Base-by-base conservation (phyloP, 2,113 vertebrate genomes). In the Parotia lawesii region DNA sequence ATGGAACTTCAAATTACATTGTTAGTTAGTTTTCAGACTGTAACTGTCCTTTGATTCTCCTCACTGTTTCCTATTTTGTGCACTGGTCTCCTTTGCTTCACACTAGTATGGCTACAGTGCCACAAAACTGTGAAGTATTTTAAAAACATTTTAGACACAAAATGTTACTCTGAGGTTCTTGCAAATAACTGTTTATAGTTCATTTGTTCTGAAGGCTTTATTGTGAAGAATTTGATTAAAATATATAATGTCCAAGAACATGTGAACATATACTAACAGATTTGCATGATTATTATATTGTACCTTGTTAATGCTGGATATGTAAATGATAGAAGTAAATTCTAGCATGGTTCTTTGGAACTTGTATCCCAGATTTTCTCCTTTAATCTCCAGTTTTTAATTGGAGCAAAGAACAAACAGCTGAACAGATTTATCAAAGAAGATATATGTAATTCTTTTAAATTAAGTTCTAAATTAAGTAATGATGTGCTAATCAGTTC, bases 391-490 rank as follows among this genome's bases (percentile, higher is more conserved):
- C 47, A 80, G 21, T 67, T 93, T 95, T 95, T 97, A 96, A 95
- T 97, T 95, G 90, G 91, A 85, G 65, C 44, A 61, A 88, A 90
- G 75, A 94, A 87, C 85, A 90, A 93, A 91, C 87, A 95, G 78
- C 66, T 82, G 84, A 95, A 83, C 85, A 95, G 95, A 79, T 95
- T 93, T 94, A 80, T 95, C 75, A 71, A 85, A 89, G 73, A 90
- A 85, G 91, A 94, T 70, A 93, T 56, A 80, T 23, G 51, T 89
- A 94, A 64, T 94, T 91, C 82, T 94, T 90, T 53, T 87, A 93
- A 95, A 93, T 95, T 86, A 93, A 89, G 64, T 89, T 70, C 86
- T 77, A 87, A 93, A 90, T 96, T 92, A 95, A 94, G 85, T 88
- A 90, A 72, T 89, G 90, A 87, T 70, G 78, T 84, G 37, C 74